Base-by-base conservation (phyloP, 2,797 vertebrate genomes). In the Morus bassanus region DNA sequence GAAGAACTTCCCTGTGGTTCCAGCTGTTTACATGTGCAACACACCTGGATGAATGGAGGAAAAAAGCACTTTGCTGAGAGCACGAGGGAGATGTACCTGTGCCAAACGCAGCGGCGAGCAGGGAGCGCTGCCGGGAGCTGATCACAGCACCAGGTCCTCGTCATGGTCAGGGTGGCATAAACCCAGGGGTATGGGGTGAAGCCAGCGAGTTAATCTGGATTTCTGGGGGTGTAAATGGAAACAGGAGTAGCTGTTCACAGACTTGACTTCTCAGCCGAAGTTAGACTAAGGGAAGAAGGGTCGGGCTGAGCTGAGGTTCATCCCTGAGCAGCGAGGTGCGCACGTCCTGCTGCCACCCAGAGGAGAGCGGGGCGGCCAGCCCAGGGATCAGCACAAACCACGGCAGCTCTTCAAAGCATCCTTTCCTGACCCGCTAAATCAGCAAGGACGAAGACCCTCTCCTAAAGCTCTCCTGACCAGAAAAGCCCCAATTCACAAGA, bases 251-350 rank as follows among this genome's bases (percentile, higher is more conserved):
- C 70, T 30, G 70, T 10, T 50, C 31, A 24, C 41, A 35, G 31
- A 30, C 45, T 45, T 18, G n/a, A 33, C 69, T 31, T 67, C 45
- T 25, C 61, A 50, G 51, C 16, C 4, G 3, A 75, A 18, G 51
- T n/a, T 2, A 10, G 30, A 13, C 31, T 4, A 25, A 24, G 50
- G 53, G 53, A 35, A 31, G 61, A 35, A 25, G 61, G 37, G 31
- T 11, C 2, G 3, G 25, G 72, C 45, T 51, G 72, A 76, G 72
- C 83, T 35, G 63, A 51, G 63, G 63, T 10, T 68, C 25, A 33
- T 17, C 30, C 60, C 46, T 2, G 8, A 33, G 56, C 16, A 3
- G 12, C 4, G 7, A 6, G 69, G 69, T 2, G 6, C 4, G 8
- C 28, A 2, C 5, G 16, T 39, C 51, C 18, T 18, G 41, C 41